A percentile compares a stretch with the other conserved stretches of the same genome.
phyloP scores from a whole-genome alignment of 2,113 vertebrate genomes.

The Hylia prasina region DNA sequence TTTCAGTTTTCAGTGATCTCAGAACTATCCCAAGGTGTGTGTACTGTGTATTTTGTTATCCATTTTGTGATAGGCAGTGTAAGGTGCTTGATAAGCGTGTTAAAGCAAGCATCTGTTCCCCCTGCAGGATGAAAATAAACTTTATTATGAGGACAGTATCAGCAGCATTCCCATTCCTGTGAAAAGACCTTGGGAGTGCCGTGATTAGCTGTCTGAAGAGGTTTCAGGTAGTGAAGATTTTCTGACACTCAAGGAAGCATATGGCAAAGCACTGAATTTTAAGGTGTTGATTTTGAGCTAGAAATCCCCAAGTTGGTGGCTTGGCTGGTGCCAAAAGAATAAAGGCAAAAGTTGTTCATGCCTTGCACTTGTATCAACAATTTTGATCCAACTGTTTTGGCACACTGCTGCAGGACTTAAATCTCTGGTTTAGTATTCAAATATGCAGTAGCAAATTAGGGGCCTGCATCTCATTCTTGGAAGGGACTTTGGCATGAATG shows the following conservation, averaged over 20 bases:
- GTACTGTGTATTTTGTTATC: background rate
- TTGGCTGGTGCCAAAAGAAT: background rate
- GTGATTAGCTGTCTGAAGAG: background rate
- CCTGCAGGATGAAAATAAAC: background rate
- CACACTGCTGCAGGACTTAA: background rate
- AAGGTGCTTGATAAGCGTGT: background rate
- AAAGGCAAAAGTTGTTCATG: background rate
- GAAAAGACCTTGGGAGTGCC: background rate
- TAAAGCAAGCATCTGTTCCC: background rate
- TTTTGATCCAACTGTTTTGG: background rate
- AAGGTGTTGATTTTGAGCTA: background rate
- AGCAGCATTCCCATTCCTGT: background rate
- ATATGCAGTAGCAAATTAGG: background rate
- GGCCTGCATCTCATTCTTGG: background rate
- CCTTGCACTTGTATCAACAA: background rate
- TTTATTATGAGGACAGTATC: background rate
- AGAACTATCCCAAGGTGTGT: background rate
- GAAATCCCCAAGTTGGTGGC: background rate
- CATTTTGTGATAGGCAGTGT: background rate
- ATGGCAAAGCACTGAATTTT: background rate
- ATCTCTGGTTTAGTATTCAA: background rate
- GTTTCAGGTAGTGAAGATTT: background rate
- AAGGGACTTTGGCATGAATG: background rate
- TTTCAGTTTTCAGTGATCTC: background rate
- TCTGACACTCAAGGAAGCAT: background rate